A percentile compares a stretch with the other conserved stretches of the same genome.
Conservation (phyloP, 2,797 vertebrate genomes). For the Nannoperca australis region DNA sequence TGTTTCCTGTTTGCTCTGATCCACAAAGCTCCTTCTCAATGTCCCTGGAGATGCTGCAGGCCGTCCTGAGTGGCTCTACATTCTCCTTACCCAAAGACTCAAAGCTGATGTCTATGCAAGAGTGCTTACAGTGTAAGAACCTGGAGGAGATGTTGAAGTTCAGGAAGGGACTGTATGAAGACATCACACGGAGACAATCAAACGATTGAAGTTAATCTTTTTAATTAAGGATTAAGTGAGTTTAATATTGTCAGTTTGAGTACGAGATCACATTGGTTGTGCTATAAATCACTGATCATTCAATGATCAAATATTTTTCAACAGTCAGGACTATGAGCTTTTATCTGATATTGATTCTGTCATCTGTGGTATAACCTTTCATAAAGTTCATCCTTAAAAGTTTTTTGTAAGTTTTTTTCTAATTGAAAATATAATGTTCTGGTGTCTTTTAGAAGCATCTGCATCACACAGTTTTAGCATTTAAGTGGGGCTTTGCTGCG, state of each 20-base stretch:
- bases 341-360: not conserved
- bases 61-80: constrained; percentile 69
- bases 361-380: not conserved
- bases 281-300: not conserved
- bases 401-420: not conserved
- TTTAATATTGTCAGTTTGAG: not conserved
- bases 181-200: constrained; percentile 76
- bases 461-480: not conserved
- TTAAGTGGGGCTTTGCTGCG: not conserved
- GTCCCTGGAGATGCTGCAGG: constrained; percentile 87
- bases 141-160: constrained; percentile 90
- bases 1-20: constrained; percentile 90
- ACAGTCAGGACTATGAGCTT: not conserved
- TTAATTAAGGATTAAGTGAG: not conserved
- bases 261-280: not conserved
- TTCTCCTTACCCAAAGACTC: constrained; percentile 70
- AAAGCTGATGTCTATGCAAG: constrained; percentile 88
- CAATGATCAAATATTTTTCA: not conserved
- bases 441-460: not conserved
- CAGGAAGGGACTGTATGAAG: constrained; percentile 87
- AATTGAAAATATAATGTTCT: not conserved
- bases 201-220: constrained; percentile 5
- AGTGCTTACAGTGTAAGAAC: constrained; percentile 89
- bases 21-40: constrained; percentile 81
- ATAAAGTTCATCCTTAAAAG: not conserved